A percentile compares a stretch with the other conserved stretches of the same genome.
phyloP scores from a whole-genome alignment of 2,797 vertebrate genomes.

The Hydrolagus colliei region DNA sequence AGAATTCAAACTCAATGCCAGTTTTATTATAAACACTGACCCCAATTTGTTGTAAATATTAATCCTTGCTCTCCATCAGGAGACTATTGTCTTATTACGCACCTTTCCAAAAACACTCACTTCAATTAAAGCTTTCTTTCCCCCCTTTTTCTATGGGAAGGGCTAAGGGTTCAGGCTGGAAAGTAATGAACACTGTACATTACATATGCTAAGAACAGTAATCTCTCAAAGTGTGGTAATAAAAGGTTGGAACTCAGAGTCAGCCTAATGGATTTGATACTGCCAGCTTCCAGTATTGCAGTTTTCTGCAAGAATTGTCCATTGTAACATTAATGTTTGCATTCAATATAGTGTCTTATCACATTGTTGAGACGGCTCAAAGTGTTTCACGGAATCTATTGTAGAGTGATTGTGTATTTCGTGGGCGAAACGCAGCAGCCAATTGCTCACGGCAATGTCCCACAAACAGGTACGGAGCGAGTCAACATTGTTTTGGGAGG shows the following conservation, averaged over 20 bases:
- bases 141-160: not conserved
- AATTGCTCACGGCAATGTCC: no score
- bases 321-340: not conserved
- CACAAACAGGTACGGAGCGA: no score
- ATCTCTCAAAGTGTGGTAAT: conserved; percentile 23
- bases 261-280: conserved; percentile 27
- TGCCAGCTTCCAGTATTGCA: conserved; percentile 6
- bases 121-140: not conserved
- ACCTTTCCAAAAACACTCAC: not conserved
- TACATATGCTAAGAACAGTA: conserved; percentile 19
- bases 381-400: no score
- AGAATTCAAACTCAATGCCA: no score
- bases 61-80: not conserved
- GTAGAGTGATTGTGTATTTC: no score
- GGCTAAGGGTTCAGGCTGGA: conserved; percentile 5
- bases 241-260: conserved; percentile 4
- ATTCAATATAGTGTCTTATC: no score
- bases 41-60: conserved; percentile 8
- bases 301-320: not conserved
- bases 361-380: no score
- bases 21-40: not conserved
- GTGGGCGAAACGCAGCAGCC: no score
- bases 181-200: conserved; percentile 18
- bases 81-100: not conserved
- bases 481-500: no score